Evolutionary conservation across 2,113 vertebrate genomes (phyloP).

Genomic region (Seriola rivoliana): DNA sequence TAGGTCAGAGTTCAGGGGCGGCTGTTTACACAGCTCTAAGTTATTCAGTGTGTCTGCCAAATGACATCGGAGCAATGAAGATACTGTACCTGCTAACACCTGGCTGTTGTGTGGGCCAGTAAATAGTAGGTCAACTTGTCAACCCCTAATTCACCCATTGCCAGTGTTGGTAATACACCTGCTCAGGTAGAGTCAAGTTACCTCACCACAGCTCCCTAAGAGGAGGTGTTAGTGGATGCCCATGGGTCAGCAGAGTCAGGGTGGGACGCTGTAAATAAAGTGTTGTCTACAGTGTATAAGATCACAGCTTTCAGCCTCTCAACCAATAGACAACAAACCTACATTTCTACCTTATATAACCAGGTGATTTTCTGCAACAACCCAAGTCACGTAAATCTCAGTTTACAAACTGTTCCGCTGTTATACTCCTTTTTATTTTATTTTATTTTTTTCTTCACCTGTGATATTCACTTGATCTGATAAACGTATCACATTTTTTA

Average conservation of each 20-base stretch:
- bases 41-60: background rate
- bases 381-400: background rate
- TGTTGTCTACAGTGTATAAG: background rate
- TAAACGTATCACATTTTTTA: background rate
- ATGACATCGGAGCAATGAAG: background rate
- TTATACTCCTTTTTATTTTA: background rate
- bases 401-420: background rate
- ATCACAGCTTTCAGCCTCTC: background rate
- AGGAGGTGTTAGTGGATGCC: background rate
- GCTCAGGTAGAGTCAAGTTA: constrained; percentile 3
- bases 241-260: background rate
- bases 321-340: background rate
- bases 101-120: background rate
- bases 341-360: background rate
- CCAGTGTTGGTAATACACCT: constrained; percentile 5
- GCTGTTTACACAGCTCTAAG: constrained; percentile 1
- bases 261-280: background rate
- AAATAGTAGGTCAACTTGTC: background rate
- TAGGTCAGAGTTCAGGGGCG: constrained; percentile 32
- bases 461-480: background rate
- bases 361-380: background rate
- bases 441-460: background rate
- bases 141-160: background rate
- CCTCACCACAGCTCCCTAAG: background rate
- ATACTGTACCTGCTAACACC: constrained; percentile 1